Percentiles rank a stretch among this genome's conserved stretches.
Conservation (phyloP, 2,113 vertebrate genomes). For the Macquaria australasica region DNA sequence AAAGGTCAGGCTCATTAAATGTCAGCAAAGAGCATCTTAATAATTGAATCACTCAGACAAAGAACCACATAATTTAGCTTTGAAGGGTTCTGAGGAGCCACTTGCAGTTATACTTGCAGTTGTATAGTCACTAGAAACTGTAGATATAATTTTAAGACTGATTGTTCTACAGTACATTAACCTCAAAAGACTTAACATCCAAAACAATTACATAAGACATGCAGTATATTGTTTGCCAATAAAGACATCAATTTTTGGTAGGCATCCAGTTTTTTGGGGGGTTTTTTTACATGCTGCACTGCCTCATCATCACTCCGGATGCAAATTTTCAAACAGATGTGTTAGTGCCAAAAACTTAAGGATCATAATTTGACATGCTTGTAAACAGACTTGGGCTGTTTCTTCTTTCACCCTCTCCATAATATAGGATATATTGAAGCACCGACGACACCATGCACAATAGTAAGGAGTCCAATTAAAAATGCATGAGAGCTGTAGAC, state of each 20-base stretch:
- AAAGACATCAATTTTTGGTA: neutral
- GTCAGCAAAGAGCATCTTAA: constrained; percentile 76
- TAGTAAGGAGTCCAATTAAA: constrained; percentile 53
- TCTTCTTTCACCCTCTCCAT: constrained; percentile 8
- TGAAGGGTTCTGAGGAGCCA: constrained; percentile 39
- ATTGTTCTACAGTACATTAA: constrained; percentile 28
- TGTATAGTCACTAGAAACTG: constrained; percentile 22
- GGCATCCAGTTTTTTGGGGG: neutral
- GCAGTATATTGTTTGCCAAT: neutral
- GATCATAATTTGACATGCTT: constrained; percentile 14
- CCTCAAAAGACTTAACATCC: constrained; percentile 11
- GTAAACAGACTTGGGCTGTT: constrained; percentile 14
- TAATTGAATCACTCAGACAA: constrained; percentile 70
- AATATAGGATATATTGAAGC: constrained; percentile 27
- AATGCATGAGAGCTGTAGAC: constrained; percentile 54
- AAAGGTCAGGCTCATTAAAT: constrained; percentile 83
- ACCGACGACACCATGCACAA: constrained; percentile 12
- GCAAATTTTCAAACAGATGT: constrained; percentile 14
- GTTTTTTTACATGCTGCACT: neutral
- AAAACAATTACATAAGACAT: neutral
- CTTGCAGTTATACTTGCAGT: constrained; percentile 12
- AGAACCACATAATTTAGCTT: constrained; percentile 58
- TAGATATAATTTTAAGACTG: constrained; percentile 2
- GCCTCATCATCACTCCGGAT: constrained; percentile 18
- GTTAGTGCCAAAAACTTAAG: constrained; percentile 12